Evolutionary conservation across 1,140 invertebrate genomes (phyloP).

Genomic region (Meteorus sp.): DNA sequence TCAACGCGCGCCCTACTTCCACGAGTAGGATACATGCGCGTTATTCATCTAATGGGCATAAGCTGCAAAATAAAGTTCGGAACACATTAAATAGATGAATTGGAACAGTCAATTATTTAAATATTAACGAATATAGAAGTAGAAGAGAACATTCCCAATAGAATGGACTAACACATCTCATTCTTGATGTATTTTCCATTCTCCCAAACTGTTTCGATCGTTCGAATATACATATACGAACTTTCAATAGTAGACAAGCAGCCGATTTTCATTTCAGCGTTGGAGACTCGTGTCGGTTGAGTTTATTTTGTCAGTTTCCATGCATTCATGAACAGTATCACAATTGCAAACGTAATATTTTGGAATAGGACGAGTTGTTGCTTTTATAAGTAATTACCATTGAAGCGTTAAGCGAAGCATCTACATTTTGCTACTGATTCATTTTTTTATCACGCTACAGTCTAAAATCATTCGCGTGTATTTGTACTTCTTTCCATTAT

Average conservation of each 20-base stretch:
- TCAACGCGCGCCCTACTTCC: conserved; percentile 40
- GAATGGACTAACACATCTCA: too few relatives aligned
- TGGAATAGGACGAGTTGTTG: background rate
- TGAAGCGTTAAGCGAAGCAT: conserved; percentile 16
- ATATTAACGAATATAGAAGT: background rate
- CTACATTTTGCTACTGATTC: conserved; percentile 2
- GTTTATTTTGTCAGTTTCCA: too few relatives aligned
- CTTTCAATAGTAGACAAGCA: too few relatives aligned
- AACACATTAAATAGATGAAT: background rate
- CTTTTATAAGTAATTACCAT: conserved; percentile 9
- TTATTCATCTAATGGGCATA: conserved; percentile 48
- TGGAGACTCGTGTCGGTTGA: too few relatives aligned
- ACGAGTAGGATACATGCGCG: conserved; percentile 36
- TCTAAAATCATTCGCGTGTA: too few relatives aligned
- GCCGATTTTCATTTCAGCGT: too few relatives aligned
- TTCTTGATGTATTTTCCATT: too few relatives aligned
- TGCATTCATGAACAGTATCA: background rate
- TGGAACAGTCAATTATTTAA: background rate
- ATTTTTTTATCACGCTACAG: background rate
- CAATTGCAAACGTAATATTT: conserved; percentile 2
- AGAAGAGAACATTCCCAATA: background rate
- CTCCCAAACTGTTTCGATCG: too few relatives aligned
- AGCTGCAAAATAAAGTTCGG: conserved; percentile 46
- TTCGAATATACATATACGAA: too few relatives aligned
- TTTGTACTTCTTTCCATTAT: background rate